These are phyloP conservation scores for Sanderia malayensis DNA, from an alignment of 30 jellyfish, hydroid and myxozoan species.

Conservation along the genomic window DNA sequence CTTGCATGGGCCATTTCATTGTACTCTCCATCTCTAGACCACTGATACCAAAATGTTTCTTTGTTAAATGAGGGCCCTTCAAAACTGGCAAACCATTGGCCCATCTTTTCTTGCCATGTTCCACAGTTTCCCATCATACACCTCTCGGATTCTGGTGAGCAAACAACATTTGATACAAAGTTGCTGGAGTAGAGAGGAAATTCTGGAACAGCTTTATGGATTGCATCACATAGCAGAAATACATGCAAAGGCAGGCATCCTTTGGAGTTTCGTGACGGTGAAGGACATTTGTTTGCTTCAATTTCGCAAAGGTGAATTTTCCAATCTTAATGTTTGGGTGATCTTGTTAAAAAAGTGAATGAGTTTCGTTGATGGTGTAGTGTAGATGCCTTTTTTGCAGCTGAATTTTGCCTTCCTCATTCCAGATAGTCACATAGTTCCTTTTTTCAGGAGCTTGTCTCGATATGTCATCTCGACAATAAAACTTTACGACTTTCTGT, in stretches of 20 bases:
- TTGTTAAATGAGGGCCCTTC: conserved; percentile 40
- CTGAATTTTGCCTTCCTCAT: too few species aligned
- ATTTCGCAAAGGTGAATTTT: too few species aligned
- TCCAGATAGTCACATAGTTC: too few species aligned
- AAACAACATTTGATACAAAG: conserved; percentile 46
- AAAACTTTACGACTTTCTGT: too few species aligned
- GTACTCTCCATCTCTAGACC: neutral
- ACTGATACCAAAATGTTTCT: conserved; percentile 23
- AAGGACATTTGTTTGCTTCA: conserved; percentile 8
- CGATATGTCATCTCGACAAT: too few species aligned
- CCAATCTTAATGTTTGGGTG: too few species aligned
- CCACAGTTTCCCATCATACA: conserved; percentile 47
- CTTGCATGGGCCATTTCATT: conserved; percentile 4
- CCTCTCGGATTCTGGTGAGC: conserved; percentile 32
- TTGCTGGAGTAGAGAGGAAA: conserved; percentile 27
- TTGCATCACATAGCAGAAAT: conserved; percentile 17
- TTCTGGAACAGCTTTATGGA: conserved; percentile 17
- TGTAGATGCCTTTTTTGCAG: too few species aligned
- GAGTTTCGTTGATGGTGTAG: too few species aligned
- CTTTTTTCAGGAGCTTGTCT: too few species aligned
- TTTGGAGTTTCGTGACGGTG: conserved; percentile 23
- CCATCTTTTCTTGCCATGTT: conserved; percentile 17
- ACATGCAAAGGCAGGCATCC: conserved; percentile 35
- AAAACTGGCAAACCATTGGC: conserved; percentile 23
- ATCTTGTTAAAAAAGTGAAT: too few species aligned